Conservation (phyloP, 2,888 invertebrate genomes). For the Xestia c-nigrum region DNA sequence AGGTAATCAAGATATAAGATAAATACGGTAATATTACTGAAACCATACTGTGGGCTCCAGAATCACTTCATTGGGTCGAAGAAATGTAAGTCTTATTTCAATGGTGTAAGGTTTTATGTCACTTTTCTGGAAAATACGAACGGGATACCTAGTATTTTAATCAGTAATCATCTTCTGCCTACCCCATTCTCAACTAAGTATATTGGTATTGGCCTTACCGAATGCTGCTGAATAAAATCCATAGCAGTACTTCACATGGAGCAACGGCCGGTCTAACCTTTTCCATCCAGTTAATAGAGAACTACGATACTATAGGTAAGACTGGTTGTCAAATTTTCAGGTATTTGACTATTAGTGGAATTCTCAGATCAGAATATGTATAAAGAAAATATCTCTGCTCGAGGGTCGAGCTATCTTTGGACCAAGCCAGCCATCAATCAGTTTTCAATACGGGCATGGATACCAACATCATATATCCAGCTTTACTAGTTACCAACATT, state of each 20-base stretch:
- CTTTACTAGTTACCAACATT: background rate
- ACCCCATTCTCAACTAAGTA: background rate
- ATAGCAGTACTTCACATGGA: background rate
- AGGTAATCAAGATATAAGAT: slow-evolving; percentile 18
- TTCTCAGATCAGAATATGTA: background rate
- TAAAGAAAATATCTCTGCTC: background rate
- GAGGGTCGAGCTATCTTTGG: background rate
- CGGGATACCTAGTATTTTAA: background rate
- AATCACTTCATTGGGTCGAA: background rate
- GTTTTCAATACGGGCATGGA: background rate
- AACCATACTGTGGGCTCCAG: background rate
- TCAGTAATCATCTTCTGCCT: background rate
- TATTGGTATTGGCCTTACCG: background rate
- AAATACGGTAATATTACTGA: slow-evolving; percentile 6
- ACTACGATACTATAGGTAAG: background rate
- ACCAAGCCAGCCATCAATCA: background rate
- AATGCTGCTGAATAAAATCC: background rate
- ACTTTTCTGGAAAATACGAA: background rate
- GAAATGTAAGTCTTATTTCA: background rate
- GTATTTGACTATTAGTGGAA: no score
- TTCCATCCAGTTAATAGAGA: background rate
- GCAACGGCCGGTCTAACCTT: no score
- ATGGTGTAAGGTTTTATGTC: background rate
- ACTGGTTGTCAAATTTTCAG: background rate
- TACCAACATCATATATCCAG: background rate